phyloP scores from a whole-genome alignment of 2,888 invertebrate genomes.

The Tinea semifulvella region DNA sequence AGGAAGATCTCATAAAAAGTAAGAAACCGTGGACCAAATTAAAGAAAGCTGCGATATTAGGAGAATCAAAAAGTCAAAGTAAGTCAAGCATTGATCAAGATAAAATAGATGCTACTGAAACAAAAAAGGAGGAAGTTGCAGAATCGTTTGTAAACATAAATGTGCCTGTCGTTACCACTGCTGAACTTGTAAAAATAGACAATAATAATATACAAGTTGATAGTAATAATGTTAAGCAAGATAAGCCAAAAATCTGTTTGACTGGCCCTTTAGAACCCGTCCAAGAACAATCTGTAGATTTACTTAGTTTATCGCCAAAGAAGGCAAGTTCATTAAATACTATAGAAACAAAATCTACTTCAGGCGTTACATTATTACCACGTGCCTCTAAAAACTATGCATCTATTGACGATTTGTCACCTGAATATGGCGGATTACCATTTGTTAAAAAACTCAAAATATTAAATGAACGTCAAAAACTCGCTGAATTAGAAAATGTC shows the following conservation, averaged over 20 bases:
- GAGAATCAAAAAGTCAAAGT: constrained; percentile 54
- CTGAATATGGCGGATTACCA: constrained; percentile 85
- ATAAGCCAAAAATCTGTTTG: constrained; percentile 51
- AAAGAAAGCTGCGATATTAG: constrained; percentile 75
- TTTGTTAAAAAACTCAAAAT: constrained; percentile 91
- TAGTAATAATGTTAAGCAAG: constrained; percentile 39
- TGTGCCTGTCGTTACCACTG: constrained; percentile 50
- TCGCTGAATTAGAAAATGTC: constrained; percentile 82
- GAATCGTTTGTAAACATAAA: constrained; percentile 40
- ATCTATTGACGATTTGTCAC: constrained; percentile 87
- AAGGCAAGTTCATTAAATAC: constrained; percentile 32
- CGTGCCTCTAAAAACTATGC: constrained; percentile 72
- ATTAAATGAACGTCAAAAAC: constrained; percentile 85
- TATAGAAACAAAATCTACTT: constrained; percentile 30
- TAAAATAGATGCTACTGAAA: constrained; percentile 27
- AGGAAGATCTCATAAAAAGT: constrained; percentile 35
- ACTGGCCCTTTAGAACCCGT: constrained; percentile 54
- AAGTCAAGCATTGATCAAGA: constrained; percentile 46
- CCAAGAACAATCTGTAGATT: constrained; percentile 55
- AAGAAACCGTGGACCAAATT: constrained; percentile 81
- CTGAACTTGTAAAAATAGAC: constrained; percentile 59
- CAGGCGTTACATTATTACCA: constrained; percentile 38
- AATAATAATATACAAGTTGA: constrained; percentile 49
- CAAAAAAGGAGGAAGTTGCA: constrained; percentile 26
- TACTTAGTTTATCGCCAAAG: constrained; percentile 50